Evolutionary conservation across 2,888 invertebrate species (phyloP), one percentile per base, ranked within the genome.

Genomic region (Brenthis ino): DNA sequence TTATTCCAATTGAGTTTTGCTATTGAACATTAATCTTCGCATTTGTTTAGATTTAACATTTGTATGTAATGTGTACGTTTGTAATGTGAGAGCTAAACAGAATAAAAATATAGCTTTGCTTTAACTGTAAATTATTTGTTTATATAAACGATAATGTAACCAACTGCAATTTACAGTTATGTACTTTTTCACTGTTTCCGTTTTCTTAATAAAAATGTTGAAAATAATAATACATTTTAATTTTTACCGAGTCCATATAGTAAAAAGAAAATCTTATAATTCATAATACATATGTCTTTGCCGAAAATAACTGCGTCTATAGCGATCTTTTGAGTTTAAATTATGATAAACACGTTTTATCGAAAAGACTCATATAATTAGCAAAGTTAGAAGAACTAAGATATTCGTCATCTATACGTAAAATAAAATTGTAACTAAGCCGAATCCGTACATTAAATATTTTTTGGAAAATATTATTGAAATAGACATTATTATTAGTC

Each of bases 151-250:
- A 85, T 85, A 85, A 85, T 88, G 85, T 92, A 92, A 90, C 89
- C 88, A 88, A 86, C 87, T 85, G 87, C 91, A 90, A 89, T 89
- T 90, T 91, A 92, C 91, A 91, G 90, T 91, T 91, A 90, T 90
- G 89, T 92, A 93, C 92, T 93, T 93, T 93, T 93, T 93, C 92
- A 92, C 92, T 91, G 92, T 93, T 93, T 92, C 92, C 88, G 92
- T 93, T 93, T 93, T 93, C 92, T 88, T 90, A 92, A 93, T 92
- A 92, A 93, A 86, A 93, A 92, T 90, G 89, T 92, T 92, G 86
- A 91, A 92, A 92, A 68, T 71, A 68, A 47, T 47, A 12, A 50
- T 20, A 4, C 13, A 8, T 12, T 71, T 65, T 68, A 2, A 60
- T 66, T 68, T 57, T 16, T 14, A 24, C 6, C 5, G 6, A 16